These are phyloP conservation scores for Bubalus kerabau DNA, from an alignment of 2,113 vertebrate species.

Conservation along the genomic window DNA sequence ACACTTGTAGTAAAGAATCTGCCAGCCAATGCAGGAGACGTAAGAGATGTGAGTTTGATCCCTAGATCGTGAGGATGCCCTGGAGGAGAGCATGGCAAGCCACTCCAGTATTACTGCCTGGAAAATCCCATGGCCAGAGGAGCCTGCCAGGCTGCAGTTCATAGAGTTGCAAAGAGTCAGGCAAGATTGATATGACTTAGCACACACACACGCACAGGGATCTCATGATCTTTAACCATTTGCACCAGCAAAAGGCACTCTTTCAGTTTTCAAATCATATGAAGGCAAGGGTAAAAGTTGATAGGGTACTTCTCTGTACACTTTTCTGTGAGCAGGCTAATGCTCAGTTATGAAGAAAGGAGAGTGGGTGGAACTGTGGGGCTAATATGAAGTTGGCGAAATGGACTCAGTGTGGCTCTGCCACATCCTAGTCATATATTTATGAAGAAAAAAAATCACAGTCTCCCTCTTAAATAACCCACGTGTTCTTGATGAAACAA, in stretches of 20 bases:
- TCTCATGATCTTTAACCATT: background rate
- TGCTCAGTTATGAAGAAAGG: background rate
- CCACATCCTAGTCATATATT: background rate
- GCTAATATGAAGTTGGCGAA: background rate
- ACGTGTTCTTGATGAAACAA: background rate
- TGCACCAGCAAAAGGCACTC: background rate
- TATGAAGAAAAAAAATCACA: background rate
- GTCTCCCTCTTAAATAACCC: background rate
- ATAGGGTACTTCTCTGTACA: background rate
- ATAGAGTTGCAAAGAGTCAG: background rate
- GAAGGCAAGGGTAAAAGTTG: background rate
- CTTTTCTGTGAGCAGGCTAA: background rate
- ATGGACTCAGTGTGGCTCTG: background rate
- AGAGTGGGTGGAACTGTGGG: background rate
- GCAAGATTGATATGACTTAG: background rate
- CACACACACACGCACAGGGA: accelerated
- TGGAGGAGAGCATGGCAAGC: background rate
- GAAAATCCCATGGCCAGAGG: background rate
- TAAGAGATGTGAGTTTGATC: background rate
- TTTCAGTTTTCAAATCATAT: background rate
- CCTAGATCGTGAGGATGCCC: background rate
- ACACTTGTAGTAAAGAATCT: background rate
- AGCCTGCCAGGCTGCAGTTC: background rate
- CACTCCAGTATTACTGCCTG: background rate
- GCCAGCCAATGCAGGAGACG: background rate